Evolutionary conservation across 2,888 invertebrate species (phyloP), one percentile per base, ranked within the genome.

Genomic region (Mythimna loreyi): DNA sequence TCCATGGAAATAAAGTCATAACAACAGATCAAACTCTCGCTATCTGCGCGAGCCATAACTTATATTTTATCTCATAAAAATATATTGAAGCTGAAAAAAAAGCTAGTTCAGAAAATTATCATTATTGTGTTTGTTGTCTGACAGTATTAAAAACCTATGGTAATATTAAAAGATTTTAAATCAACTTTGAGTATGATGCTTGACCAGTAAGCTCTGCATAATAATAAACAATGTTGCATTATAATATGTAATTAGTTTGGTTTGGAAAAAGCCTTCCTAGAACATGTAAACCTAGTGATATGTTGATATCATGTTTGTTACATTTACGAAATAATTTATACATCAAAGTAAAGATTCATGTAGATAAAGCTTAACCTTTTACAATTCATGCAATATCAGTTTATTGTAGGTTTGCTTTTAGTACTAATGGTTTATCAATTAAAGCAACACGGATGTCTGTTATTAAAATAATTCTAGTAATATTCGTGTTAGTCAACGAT

Each of bases 301-400:
- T 36, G 13, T n/a, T n/a, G n/a, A n/a, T n/a, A 36, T 36, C 4
- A 36, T 40, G 3, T 52, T 25, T 33, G 23, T 45, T 11, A 53
- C 7, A 43, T 74, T 36, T 36, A n/a, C 56, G 6, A 56, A 50
- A 21, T n/a, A 1, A 36, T 75, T 33, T 36, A 28, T 45, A 45
- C 28, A 61, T 49, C 55, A 47, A 87, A 88, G 87, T 84, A 80
- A 67, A 80, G 87, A 90, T 89, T 70, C 21, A 45, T 89, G 87
- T 89, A 86, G 89, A 89, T 90, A 85, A 76, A 47, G 62, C n/a
- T 63, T 64, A n/a, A 50, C 36, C 21, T 58, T n/a, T 67, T 36
- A 53, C 23, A 55, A 67, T 63, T 57, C 81, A 76, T 56, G 81
- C 75, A 67, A 59, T 45, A 56, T 4, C 30, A 28, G 50, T 50